Conservation (phyloP, 1,140 invertebrate genomes). For the Sminthurides bifidus region DNA sequence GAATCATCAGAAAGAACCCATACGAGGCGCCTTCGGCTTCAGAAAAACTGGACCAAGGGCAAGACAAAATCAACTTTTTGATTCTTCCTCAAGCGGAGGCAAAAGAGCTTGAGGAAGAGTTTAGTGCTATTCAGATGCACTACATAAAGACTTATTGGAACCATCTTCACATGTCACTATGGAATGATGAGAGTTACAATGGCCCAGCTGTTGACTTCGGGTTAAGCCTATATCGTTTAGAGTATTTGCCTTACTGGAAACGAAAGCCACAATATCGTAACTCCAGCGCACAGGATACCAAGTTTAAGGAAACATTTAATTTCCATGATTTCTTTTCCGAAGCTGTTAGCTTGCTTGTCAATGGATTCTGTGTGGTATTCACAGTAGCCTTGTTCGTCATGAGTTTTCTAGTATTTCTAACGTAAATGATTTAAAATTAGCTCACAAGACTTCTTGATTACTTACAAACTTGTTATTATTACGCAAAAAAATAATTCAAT, state of each 20-base stretch:
- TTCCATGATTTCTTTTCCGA: conserved; percentile 16
- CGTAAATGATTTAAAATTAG: conserved; percentile 3
- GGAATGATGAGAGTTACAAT: background rate
- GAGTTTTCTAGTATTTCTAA: conserved; percentile 25
- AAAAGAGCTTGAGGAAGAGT: conserved; percentile 10
- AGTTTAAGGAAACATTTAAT: conserved; percentile 16
- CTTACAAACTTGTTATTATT: no score
- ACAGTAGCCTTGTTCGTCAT: conserved; percentile 17
- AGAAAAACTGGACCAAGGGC: background rate
- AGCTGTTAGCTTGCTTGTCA: background rate
- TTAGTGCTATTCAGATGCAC: conserved; percentile 11
- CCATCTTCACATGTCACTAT: conserved; percentile 16
- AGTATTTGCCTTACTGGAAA: background rate
- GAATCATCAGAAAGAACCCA: conserved; percentile 1
- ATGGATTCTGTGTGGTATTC: background rate
- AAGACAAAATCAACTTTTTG: conserved; percentile 22
- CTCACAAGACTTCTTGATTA: no score
- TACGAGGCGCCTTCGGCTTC: background rate
- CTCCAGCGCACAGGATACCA: background rate
- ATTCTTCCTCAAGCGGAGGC: conserved; percentile 19
- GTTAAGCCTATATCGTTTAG: conserved; percentile 17
- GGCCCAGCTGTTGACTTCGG: background rate
- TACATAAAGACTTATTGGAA: conserved; percentile 31
- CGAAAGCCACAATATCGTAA: background rate
- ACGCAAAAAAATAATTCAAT: no score